phyloP scores from a whole-genome alignment of 1,140 invertebrate species.

The Drosophila littoralis region DNA sequence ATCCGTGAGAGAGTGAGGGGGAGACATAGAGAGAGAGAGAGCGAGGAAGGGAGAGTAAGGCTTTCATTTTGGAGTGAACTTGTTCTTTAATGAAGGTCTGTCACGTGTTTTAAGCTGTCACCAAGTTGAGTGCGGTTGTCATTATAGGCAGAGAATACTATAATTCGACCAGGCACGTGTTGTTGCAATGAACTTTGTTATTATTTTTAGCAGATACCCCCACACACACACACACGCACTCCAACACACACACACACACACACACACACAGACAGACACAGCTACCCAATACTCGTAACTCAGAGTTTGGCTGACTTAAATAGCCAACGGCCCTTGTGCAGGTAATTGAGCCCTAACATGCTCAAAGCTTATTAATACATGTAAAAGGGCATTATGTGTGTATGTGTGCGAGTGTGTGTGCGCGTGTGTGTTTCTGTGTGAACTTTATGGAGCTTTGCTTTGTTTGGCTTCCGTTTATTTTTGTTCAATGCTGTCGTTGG shows the following conservation, averaged over 20 bases:
- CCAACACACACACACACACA: background rate
- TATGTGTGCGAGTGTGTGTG: constrained; percentile 13
- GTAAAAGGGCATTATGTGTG: constrained; percentile 33
- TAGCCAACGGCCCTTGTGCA: constrained; percentile 51
- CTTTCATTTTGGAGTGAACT: too few relatives aligned
- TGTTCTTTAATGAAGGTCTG: background rate
- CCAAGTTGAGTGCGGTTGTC: constrained; percentile 6
- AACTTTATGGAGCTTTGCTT: constrained; percentile 47
- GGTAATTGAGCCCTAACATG: constrained; percentile 67
- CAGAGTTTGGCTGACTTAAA: constrained; percentile 34
- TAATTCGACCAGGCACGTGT: constrained; percentile 15
- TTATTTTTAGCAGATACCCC: constrained; percentile 24
- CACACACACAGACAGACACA: constrained; percentile 7
- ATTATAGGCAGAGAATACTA: background rate
- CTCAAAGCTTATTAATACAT: constrained; percentile 69
- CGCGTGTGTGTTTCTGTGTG: constrained; percentile 13
- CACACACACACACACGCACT: constrained; percentile 18
- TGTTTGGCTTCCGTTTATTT: constrained; percentile 53
- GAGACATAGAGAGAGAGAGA: too few relatives aligned
- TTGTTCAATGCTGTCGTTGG: constrained; percentile 22
- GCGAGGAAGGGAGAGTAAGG: too few relatives aligned
- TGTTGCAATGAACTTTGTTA: constrained; percentile 29
- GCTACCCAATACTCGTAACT: constrained; percentile 6
- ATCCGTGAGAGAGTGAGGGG: too few relatives aligned
- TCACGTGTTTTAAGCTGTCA: constrained; percentile 8